These are phyloP conservation scores for Ramazzottius varieornatus DNA, from an alignment of 2,888 invertebrate species.

Conservation along the genomic window DNA sequence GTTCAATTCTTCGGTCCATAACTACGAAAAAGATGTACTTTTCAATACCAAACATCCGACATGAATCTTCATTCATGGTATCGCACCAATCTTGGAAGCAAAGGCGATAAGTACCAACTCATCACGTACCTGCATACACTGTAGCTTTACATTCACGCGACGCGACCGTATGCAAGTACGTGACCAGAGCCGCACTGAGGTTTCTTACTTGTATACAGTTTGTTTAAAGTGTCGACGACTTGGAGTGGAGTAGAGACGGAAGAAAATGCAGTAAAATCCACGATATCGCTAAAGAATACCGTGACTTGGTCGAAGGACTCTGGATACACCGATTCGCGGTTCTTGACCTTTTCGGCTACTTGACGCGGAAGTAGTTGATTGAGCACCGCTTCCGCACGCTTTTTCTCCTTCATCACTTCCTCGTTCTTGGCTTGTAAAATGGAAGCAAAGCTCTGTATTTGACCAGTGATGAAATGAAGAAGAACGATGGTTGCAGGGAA, in stretches of 20 bases:
- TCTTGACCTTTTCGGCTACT: constrained; percentile 1
- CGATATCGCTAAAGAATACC: constrained; percentile 3
- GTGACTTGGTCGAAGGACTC: constrained; percentile 5
- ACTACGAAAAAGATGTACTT: too few species aligned
- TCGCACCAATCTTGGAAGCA: too few species aligned
- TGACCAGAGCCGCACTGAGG: too few species aligned
- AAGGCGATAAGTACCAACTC: too few species aligned
- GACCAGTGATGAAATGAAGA: not conserved
- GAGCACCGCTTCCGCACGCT: constrained; percentile 3
- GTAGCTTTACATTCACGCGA: too few species aligned
- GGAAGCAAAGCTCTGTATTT: not conserved
- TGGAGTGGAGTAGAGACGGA: not conserved
- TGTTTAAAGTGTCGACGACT: not conserved
- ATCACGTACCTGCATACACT: too few species aligned
- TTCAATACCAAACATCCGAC: too few species aligned
- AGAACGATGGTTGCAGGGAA: not conserved
- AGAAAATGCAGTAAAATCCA: not conserved
- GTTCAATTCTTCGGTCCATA: not conserved
- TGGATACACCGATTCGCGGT: not conserved
- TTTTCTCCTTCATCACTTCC: constrained; percentile 4
- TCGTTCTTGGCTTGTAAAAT: not conserved
- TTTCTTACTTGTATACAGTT: not conserved
- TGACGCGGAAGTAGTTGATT: not conserved
- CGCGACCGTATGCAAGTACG: too few species aligned
- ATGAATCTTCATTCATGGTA: too few species aligned